Base-by-base conservation (phyloP, 2,797 vertebrate species). In the Selene dorsalis region DNA sequence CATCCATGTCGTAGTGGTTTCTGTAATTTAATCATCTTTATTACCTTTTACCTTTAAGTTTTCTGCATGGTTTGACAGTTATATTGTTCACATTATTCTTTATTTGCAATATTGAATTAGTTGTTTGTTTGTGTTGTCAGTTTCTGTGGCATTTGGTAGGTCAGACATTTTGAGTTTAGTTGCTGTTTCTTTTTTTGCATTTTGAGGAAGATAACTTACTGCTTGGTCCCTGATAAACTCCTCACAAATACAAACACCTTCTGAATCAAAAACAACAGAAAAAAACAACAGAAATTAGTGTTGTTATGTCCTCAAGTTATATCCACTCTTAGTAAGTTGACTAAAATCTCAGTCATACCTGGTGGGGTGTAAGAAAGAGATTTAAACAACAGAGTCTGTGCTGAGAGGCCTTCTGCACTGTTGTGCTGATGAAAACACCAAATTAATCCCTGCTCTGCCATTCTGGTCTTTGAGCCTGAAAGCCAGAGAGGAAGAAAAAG, bases 391-490 rank as follows among this genome's bases (percentile, higher is more conserved):
- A 26, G 53, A 75, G 41, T 47, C 22, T 8, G 16, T 2, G 10
- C 53, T 28, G 24, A 52, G 70, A 53, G 71, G 22, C 68, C 61
- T 30, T 69, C 48, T 84, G 80, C 35, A 41, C 65, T 30, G 56
- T 60, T 53, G 35, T 43, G 65, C 61, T 81, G 77, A 81, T 78
- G 72, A 78, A 81, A 81, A 73, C 69, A 71, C 50, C 39, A 43
- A 58, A 64, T 79, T 64, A 88, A 85, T 85, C 83, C 72, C 73
- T 4, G 18, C 71, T 70, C 57, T 61, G 70, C 75, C 69, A 75
- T 72, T 80, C 70, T 50, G 61, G 28, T 76, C 69, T 73, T 58
- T 57, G 26, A 43, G 63, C 28, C 69, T 63, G 69, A 85, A 81
- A 85, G 66, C 64, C 72, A 48, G 8, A 20, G 12, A 41, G 8